A percentile compares a stretch with the other conserved stretches of the same genome.
phyloP scores from a whole-genome alignment of 2,113 vertebrate genomes.

The Rallus limicola region DNA sequence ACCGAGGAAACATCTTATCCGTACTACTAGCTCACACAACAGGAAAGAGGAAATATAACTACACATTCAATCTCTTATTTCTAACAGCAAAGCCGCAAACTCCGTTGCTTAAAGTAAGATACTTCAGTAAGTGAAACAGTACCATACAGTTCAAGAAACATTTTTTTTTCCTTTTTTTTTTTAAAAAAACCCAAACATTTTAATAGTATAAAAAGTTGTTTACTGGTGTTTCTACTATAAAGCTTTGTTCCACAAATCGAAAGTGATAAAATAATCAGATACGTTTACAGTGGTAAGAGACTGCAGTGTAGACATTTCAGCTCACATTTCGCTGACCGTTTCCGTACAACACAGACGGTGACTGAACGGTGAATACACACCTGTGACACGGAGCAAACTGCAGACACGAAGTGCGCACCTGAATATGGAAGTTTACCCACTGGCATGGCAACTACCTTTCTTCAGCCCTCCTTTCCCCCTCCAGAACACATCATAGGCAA shows the following conservation, averaged over 20 bases:
- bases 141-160: slow-evolving; percentile 66
- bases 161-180: neutral
- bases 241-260: slow-evolving; percentile 72
- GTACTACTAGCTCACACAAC: slow-evolving; percentile 60
- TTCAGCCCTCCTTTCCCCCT: neutral
- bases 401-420: slow-evolving; percentile 22
- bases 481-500: neutral
- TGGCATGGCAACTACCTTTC: neutral
- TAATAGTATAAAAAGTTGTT: slow-evolving; percentile 75
- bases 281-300: slow-evolving; percentile 72
- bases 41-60: slow-evolving; percentile 59
- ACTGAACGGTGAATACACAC: slow-evolving; percentile 27
- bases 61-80: slow-evolving; percentile 65
- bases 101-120: slow-evolving; percentile 51
- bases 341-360: slow-evolving; percentile 28
- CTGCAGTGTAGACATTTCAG: slow-evolving; percentile 67
- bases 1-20: slow-evolving; percentile 30
- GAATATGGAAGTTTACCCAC: neutral
- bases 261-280: slow-evolving; percentile 64
- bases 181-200: slow-evolving; percentile 51
- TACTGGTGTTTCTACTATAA: slow-evolving; percentile 76
- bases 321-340: slow-evolving; percentile 50
- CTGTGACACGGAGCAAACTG: slow-evolving; percentile 54
- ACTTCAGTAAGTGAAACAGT: slow-evolving; percentile 69
- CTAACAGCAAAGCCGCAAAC: slow-evolving; percentile 64